phyloP scores from a whole-genome alignment of 2,797 vertebrate species.

The Enteromius argenteus region DNA sequence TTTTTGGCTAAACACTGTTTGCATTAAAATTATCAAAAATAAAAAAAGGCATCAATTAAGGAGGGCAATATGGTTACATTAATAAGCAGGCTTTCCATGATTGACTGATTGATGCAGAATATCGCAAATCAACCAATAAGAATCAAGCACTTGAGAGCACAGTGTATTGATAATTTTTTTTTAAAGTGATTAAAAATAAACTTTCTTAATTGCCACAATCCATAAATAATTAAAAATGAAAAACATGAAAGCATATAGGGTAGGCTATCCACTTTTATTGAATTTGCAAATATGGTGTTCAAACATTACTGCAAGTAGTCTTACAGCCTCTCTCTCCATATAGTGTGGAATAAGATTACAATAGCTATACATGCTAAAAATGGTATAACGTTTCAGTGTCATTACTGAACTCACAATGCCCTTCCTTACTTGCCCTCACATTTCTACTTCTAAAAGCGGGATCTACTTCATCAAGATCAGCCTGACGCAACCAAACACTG shows the following conservation, averaged over 20 bases:
- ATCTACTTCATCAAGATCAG: constrained; percentile 73
- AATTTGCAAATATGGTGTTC: constrained; percentile 55
- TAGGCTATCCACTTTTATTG: constrained; percentile 63
- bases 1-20: neutral
- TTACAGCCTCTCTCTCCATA: constrained; percentile 50
- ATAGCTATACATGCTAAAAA: constrained; percentile 41
- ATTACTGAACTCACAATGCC: constrained; percentile 69
- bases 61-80: too few relatives aligned
- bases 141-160: neutral
- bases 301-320: constrained; percentile 43
- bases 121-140: neutral
- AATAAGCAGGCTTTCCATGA: neutral
- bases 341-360: constrained; percentile 54
- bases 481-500: constrained; percentile 70
- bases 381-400: constrained; percentile 61
- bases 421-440: constrained; percentile 62
- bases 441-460: constrained; percentile 61
- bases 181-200: neutral
- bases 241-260: constrained; percentile 38
- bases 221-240: neutral
- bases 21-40: neutral
- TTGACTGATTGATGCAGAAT: neutral
- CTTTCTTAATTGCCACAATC: neutral
- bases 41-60: neutral
- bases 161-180: neutral